Percentiles rank a stretch among this genome's conserved stretches.
These are phyloP conservation scores for Auanema sp. DNA, from an alignment of 2,888 invertebrate species.

Conservation along the genomic window DNA sequence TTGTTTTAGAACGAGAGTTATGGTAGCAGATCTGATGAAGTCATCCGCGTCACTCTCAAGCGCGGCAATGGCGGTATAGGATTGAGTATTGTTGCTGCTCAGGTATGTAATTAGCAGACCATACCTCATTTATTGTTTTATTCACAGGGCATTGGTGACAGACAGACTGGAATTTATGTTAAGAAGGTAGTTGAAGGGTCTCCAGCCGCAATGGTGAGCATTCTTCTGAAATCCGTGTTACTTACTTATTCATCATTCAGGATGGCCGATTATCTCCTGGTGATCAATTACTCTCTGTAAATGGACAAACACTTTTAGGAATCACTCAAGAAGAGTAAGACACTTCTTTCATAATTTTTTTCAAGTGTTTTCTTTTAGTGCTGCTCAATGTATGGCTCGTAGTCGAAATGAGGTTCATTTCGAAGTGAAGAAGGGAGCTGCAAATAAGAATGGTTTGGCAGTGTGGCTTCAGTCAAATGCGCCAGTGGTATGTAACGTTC, in stretches of 20 bases:
- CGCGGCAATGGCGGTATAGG: constrained; percentile 96
- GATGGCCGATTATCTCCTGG: constrained; percentile 94
- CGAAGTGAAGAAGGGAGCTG: constrained; percentile 96
- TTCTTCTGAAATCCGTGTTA: not conserved
- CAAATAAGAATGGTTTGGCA: constrained; percentile 91
- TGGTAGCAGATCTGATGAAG: constrained; percentile 30
- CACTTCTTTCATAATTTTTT: constrained; percentile 3
- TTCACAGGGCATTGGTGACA: constrained; percentile 76
- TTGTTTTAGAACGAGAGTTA: constrained; percentile 35
- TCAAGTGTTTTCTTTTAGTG: constrained; percentile 70
- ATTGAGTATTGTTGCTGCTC: constrained; percentile 95
- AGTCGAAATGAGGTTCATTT: constrained; percentile 90
- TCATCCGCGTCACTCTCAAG: constrained; percentile 67
- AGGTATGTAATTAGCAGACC: constrained; percentile 70
- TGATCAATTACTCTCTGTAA: constrained; percentile 93
- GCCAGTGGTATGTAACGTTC: too few species aligned
- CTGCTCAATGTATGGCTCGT: constrained; percentile 90
- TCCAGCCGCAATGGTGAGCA: constrained; percentile 68
- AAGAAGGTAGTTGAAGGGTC: constrained; percentile 90
- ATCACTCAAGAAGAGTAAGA: constrained; percentile 75
- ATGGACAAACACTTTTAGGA: constrained; percentile 88
- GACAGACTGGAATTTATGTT: constrained; percentile 91
- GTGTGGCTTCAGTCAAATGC: constrained; percentile 88
- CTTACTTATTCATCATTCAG: constrained; percentile 64
- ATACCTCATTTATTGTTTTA: constrained; percentile 20